Conservation (phyloP, 1,140 invertebrate genomes). For the Caenorhabditis remanei region DNA sequence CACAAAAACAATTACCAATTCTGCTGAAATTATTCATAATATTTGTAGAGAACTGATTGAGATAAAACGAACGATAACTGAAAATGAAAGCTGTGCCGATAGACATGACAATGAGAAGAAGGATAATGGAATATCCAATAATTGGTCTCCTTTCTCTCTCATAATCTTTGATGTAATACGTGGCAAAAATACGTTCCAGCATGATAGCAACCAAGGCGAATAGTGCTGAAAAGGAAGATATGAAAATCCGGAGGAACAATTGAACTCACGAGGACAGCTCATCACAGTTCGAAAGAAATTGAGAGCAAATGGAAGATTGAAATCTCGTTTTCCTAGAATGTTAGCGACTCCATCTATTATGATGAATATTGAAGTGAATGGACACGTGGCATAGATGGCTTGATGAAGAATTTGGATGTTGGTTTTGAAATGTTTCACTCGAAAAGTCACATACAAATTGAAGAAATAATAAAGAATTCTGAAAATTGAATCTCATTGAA, state of each 20-base stretch:
- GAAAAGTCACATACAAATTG: neutral
- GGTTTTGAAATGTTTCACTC: neutral
- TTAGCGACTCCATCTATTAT: neutral
- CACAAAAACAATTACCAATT: neutral
- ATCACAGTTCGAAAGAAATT: neutral
- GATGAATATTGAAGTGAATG: neutral
- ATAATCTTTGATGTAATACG: conserved; percentile 10
- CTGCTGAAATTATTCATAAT: neutral
- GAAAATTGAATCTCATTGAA: neutral
- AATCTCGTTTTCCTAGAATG: neutral
- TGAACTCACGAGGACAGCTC: neutral
- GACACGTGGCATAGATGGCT: neutral
- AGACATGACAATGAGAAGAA: neutral
- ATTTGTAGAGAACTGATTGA: neutral
- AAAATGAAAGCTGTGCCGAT: neutral
- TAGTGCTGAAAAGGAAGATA: neutral
- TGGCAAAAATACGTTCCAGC: conserved; percentile 1
- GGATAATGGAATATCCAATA: neutral
- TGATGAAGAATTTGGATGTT: conserved; percentile 10
- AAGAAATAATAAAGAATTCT: conserved; percentile 23
- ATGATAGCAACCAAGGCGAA: neutral
- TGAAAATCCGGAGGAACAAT: neutral
- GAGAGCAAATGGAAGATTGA: neutral
- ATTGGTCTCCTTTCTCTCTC: neutral
- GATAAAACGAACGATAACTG: neutral